Percentiles rank a stretch among this genome's conserved stretches.
Evolutionary conservation across 2,797 vertebrate species (phyloP).

Genomic region (Delichon dasypus): DNA sequence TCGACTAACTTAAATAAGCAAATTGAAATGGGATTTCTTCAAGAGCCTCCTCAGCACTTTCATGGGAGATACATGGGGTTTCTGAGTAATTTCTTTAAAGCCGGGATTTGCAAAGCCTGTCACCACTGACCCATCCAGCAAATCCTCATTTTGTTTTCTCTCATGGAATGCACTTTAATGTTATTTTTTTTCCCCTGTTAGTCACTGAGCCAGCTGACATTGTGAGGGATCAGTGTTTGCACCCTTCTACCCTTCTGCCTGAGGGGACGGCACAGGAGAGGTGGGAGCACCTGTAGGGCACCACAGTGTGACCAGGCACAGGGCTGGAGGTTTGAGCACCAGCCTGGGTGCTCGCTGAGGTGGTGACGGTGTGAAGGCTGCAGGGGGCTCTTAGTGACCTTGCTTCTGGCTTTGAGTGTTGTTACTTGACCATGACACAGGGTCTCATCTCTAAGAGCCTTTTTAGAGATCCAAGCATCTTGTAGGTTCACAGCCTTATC

Average conservation of each 20-base stretch:
- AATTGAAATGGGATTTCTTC: constrained; percentile 50
- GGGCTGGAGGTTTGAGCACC: not conserved
- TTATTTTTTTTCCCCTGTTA: not conserved
- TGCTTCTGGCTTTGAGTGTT: not conserved
- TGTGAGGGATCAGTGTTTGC: rapidly evolving
- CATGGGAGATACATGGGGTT: not conserved
- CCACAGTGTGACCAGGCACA: not conserved
- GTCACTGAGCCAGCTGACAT: rapidly evolving
- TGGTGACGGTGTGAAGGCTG: not conserved
- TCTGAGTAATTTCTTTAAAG: not conserved
- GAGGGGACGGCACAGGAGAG: not conserved
- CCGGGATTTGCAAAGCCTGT: not conserved
- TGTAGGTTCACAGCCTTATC: not conserved
- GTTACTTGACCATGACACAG: not conserved
- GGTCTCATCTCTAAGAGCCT: not conserved
- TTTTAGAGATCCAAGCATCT: not conserved
- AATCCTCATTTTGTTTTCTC: not conserved
- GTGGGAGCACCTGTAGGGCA: not conserved
- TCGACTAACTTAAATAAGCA: constrained; percentile 37
- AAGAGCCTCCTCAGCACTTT: constrained; percentile 28
- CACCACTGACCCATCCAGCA: not conserved
- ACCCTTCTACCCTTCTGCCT: not conserved
- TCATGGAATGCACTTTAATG: not conserved
- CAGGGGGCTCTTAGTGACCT: not conserved
- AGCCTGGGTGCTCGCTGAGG: not conserved